Base-by-base conservation (phyloP, 2,888 invertebrate genomes). In the Acanthosoma haemorrhoidale region DNA sequence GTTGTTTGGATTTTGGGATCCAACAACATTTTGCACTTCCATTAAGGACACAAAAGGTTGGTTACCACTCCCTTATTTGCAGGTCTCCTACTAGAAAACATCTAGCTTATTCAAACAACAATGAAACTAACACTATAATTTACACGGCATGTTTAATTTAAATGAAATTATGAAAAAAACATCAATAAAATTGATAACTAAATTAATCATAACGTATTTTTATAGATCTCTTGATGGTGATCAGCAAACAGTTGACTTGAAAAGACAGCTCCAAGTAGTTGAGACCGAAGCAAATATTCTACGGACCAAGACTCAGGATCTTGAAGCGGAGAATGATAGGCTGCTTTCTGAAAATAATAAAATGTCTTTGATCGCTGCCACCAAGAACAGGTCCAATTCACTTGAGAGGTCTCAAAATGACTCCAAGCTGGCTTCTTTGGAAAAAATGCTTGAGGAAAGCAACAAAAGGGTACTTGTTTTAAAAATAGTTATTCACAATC, bases 241-340 rank as follows among this genome's bases (percentile, higher is more conserved):
- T 75, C 85, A 85, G 78, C 86, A 86, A 78, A 84, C 85, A 71
- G 80, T 89, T 9, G 90, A 91, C 79, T 78, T 89, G 58, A 88
- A 88, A 79, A 81, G 88, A 69, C 91, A 92, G 79, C 81, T 92
- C 57, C 88, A 89, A 80, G 83, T 88, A 1, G 86, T 90, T 67
- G 91, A 91, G 79, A 89, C 90, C 79, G 92, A 92, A 80, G 88
- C 88, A 2, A 82, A 82, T 67, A 85, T 88, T 63, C 80, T 91
- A 64, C 82, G 89, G 74, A 82, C 84, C 31, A 90, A 88, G 80
- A 85, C 87, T 16, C 86, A 87, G 77, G 83, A 82, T 34, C 79
- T 92, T 25, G 91, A 92, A 80, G 81, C 81, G 36, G 91, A 92
- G 77, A 91, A 91, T 77, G 91, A 92, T 74, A 89, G 88, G 79